phyloP scores from a whole-genome alignment of 2,797 vertebrate genomes.

The Anguilla marmorata region DNA sequence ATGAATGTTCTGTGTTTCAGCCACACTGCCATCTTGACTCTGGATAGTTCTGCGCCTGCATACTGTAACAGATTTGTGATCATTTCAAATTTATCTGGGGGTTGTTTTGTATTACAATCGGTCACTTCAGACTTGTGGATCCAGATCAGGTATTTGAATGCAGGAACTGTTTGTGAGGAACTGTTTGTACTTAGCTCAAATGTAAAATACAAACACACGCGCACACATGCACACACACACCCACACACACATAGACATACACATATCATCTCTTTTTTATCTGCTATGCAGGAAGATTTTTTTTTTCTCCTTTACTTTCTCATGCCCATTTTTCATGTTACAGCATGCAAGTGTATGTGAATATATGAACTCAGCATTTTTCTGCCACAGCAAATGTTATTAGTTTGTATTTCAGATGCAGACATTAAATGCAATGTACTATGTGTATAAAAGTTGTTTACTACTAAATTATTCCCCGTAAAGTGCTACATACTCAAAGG shows the following conservation, averaged over 20 bases:
- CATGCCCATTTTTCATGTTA: conserved; percentile 46
- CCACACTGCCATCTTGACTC: conserved; percentile 66
- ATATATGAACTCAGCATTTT: conserved; percentile 60
- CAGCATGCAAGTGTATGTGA: conserved; percentile 53
- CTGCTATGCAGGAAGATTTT: conserved; percentile 45
- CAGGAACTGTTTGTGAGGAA: conserved; percentile 53
- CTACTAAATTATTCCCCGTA: conserved; percentile 30
- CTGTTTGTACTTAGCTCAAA: conserved; percentile 54
- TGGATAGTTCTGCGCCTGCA: conserved; percentile 63
- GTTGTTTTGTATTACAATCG: conserved; percentile 67
- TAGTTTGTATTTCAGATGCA: conserved; percentile 65
- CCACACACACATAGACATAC: not conserved
- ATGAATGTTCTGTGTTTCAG: conserved; percentile 66
- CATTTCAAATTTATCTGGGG: conserved; percentile 70
- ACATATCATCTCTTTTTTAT: conserved; percentile 43
- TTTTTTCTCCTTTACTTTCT: conserved; percentile 31
- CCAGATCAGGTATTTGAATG: conserved; percentile 52
- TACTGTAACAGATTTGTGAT: conserved; percentile 61
- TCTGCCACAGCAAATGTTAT: conserved; percentile 62
- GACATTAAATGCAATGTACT: conserved; percentile 70
- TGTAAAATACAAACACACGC: conserved; percentile 8
- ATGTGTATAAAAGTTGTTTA: conserved; percentile 47
- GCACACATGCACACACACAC: not conserved
- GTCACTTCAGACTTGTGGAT: conserved; percentile 43
- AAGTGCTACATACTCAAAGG: conserved; percentile 18